phyloP scores from a whole-genome alignment of 2,113 vertebrate genomes.

The Tenrec ecaudatus region DNA sequence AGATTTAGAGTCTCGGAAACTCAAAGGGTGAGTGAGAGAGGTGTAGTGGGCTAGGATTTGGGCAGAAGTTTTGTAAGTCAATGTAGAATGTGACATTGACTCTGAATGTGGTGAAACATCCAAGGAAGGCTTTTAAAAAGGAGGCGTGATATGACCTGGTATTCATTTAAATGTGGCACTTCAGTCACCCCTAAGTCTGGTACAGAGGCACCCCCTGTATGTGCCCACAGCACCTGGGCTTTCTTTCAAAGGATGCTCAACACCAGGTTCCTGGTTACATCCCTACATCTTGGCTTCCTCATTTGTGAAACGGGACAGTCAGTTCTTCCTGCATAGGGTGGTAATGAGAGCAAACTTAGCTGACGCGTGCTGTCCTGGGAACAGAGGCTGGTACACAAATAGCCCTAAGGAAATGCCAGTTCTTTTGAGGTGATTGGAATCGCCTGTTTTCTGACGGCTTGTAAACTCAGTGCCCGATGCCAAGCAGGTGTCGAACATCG shows the following conservation, averaged over 20 bases:
- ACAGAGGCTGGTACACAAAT: neutral
- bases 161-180: constrained; percentile 2
- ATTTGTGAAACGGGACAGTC: neutral
- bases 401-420: neutral
- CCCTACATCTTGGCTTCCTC: constrained; percentile 45
- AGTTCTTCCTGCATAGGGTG: neutral
- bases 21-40: neutral
- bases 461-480: neutral
- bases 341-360: neutral
- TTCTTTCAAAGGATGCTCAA: neutral
- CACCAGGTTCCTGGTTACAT: neutral
- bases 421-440: neutral
- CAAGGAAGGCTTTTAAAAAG: constrained; percentile 20
- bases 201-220: neutral
- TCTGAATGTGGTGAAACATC: neutral
- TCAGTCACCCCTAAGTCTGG: neutral
- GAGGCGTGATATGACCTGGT: neutral
- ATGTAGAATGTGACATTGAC: neutral
- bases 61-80: neutral
- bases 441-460: neutral
- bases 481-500: neutral
- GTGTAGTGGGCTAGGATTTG: neutral
- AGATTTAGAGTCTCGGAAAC: too few relatives aligned
- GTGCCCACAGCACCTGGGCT: neutral
- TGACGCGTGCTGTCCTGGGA: neutral